These are phyloP conservation scores for Conus canariensis DNA, from an alignment of 2,888 invertebrate genomes.

Conservation along the genomic window DNA sequence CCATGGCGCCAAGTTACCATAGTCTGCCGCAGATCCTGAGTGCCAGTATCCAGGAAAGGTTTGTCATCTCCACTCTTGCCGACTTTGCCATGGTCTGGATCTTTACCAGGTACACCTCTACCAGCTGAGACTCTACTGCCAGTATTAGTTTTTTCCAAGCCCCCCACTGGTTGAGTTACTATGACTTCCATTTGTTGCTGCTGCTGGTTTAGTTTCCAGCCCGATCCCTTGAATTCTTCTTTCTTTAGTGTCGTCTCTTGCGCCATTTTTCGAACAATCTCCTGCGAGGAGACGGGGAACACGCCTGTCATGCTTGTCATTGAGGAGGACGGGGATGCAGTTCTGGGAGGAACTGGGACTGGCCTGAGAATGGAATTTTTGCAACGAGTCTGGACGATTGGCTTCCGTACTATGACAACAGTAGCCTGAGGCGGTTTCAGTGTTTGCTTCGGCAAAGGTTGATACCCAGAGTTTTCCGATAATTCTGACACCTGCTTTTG, in stretches of 20 bases:
- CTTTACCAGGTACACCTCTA: neutral
- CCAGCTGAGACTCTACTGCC: too few species aligned
- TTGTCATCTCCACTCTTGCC: neutral
- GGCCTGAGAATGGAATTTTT: neutral
- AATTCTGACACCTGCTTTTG: neutral
- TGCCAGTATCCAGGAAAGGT: too few species aligned
- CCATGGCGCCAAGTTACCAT: too few species aligned
- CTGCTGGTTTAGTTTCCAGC: neutral
- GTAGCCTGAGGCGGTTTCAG: neutral
- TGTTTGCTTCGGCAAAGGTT: neutral
- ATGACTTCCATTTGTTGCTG: neutral
- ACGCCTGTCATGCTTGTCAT: slow-evolving; percentile 27
- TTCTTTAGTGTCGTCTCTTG: neutral
- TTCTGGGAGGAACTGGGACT: neutral
- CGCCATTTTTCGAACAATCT: slow-evolving; percentile 14
- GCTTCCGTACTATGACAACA: neutral
- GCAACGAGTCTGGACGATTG: too few species aligned
- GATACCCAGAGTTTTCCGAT: neutral
- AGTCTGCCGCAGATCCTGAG: too few species aligned
- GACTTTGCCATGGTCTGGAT: neutral
- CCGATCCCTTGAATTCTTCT: neutral
- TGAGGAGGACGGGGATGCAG: slow-evolving; percentile 18
- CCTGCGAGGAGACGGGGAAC: slow-evolving; percentile 9
- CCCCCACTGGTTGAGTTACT: neutral
- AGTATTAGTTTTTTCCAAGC: neutral